Percentiles rank a stretch among this genome's conserved stretches.
These are phyloP conservation scores for Drosophila anceps DNA, from an alignment of 2,888 invertebrate species.

Conservation along the genomic window DNA sequence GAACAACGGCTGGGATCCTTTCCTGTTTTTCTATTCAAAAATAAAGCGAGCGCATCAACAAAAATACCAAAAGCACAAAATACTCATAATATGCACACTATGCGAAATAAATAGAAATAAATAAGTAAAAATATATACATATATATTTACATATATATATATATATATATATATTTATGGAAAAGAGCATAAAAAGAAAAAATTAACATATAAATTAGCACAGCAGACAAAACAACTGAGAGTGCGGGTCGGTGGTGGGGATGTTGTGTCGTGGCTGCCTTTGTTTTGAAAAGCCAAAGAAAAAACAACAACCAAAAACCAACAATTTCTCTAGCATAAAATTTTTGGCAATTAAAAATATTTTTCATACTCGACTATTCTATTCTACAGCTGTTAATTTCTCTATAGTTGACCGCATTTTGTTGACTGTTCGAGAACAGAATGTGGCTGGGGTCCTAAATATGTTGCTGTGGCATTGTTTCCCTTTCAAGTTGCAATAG, in stretches of 20 bases:
- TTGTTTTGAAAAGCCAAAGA: conserved; percentile 54
- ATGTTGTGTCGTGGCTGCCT: conserved; percentile 35
- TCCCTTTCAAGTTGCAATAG: conserved; percentile 3
- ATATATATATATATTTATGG: conserved; percentile 32
- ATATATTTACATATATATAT: background rate
- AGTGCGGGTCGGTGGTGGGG: too few species aligned
- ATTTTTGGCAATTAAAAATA: conserved; percentile 68
- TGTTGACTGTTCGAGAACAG: conserved; percentile 9
- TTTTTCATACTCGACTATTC: conserved; percentile 34
- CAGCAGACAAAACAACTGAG: conserved; percentile 37
- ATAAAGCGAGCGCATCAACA: conserved; percentile 76
- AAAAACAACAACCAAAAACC: background rate
- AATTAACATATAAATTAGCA: conserved; percentile 72
- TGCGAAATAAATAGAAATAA: conserved; percentile 56
- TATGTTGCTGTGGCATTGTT: conserved; percentile 35
- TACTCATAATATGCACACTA: conserved; percentile 53
- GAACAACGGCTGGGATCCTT: conserved; percentile 50
- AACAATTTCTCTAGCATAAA: conserved; percentile 70
- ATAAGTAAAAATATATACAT: conserved; percentile 9
- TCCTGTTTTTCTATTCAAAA: conserved; percentile 66
- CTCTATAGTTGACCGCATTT: conserved; percentile 45
- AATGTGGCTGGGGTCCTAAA: conserved; percentile 10
- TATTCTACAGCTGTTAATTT: background rate
- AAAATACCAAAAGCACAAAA: conserved; percentile 69
- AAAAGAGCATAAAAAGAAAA: conserved; percentile 45